These are phyloP conservation scores for Pheucticus melanocephalus DNA, from an alignment of 2,113 vertebrate species.

Conservation along the genomic window DNA sequence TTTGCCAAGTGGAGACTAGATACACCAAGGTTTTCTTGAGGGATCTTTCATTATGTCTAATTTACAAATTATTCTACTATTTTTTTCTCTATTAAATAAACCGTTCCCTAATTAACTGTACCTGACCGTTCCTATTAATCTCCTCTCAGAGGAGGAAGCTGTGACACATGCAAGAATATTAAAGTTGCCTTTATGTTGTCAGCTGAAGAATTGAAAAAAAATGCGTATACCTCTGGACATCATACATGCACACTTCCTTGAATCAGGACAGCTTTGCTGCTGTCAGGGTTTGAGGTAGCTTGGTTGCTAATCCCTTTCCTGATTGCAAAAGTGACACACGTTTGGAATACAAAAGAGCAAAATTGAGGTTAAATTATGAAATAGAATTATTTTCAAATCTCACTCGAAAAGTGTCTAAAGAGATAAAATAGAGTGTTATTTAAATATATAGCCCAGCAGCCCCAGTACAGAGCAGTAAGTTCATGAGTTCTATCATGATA, in stretches of 20 bases:
- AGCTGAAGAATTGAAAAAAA: not conserved
- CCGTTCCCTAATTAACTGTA: not conserved
- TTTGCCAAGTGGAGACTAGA: not conserved
- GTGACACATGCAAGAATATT: not conserved
- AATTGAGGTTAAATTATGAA: not conserved
- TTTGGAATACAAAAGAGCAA: not conserved
- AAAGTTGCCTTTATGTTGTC: not conserved
- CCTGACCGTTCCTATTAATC: not conserved
- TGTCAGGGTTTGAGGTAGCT: not conserved
- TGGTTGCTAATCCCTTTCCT: not conserved
- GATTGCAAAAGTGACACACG: not conserved
- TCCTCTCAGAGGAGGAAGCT: not conserved
- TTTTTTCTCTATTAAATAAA: not conserved
- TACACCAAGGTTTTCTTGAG: not conserved
- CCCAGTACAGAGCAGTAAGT: not conserved
- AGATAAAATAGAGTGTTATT: not conserved
- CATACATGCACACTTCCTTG: not conserved
- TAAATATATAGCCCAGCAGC: not conserved
- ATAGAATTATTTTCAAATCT: not conserved
- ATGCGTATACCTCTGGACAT: not conserved
- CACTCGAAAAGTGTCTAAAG: not conserved
- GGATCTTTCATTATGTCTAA: not conserved
- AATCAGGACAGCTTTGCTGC: not conserved
- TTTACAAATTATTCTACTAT: not conserved
- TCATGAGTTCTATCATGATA: not conserved